Evolutionary conservation across 2,113 vertebrate species (phyloP), one percentile per base, ranked within the genome.

Genomic region (Cryptotis parvus): DNA sequence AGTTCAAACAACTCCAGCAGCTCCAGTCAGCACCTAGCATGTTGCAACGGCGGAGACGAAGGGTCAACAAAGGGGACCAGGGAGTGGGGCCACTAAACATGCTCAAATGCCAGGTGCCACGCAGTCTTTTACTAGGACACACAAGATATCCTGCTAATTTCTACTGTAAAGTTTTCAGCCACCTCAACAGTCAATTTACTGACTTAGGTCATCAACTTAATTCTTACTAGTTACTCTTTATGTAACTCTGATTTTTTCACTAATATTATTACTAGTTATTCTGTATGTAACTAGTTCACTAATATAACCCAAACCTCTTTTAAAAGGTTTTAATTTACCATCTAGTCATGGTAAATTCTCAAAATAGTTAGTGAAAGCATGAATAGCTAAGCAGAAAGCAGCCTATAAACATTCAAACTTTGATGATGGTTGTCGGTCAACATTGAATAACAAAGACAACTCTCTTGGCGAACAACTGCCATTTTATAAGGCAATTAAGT

Each of bases 321-420:
- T n/a, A n/a, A n/a, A n/a, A n/a, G n/a, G n/a, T n/a, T n/a, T n/a
- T n/a, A n/a, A n/a, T n/a, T n/a, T n/a, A n/a, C n/a, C n/a, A n/a
- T n/a, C 55, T 58, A 58, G 55, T 6, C 55, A 24, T 20, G 24
- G 22, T 24, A 58, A 20, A 20, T 22, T 22, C 55, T 77, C 55
- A 90, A 83, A n/a, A 77, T 68, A 80, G 6, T 52, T 55, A 45
- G 6, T 90, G 79, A 94, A 92, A 82, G 26, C 89, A 39, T 33
- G 18, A 81, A 37, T 69, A 45, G 20, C 37, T 85, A 20, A 90
- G 78, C 35, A 74, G 63, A 88, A 85, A 55, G 4, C 20, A 77
- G 16, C 39, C 55, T 78, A 65, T 37, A 83, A 77, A 73, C 45
- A 77, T 31, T 66, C 72, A 89, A 89, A 86, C 35, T 89, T 55